phyloP scores from a whole-genome alignment of 2,113 vertebrate genomes.

The Perognathus longimembris region DNA sequence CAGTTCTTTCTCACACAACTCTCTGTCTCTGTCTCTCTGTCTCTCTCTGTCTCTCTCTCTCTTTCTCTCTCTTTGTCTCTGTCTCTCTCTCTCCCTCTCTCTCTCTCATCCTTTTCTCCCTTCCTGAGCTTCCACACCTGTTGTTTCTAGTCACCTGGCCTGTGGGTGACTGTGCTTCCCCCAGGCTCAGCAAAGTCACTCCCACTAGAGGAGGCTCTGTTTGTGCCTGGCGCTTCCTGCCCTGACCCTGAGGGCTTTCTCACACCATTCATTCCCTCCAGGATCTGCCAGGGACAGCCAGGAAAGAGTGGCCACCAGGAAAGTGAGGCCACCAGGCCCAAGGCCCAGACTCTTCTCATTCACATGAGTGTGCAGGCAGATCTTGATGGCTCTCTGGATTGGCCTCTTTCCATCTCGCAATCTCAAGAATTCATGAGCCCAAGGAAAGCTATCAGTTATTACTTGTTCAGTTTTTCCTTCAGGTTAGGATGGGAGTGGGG shows the following conservation, averaged over 20 bases:
- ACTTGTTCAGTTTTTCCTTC: background rate
- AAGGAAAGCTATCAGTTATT: background rate
- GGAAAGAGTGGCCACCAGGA: background rate
- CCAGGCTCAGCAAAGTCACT: background rate
- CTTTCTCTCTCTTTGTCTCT: background rate
- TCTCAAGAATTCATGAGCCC: background rate
- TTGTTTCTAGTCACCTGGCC: too few relatives aligned
- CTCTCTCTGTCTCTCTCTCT: background rate
- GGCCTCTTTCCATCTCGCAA: background rate
- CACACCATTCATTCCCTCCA: background rate
- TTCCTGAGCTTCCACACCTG: too few relatives aligned
- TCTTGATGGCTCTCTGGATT: background rate
- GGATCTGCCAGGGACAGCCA: background rate
- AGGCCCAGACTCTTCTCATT: too few relatives aligned
- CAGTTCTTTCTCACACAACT: background rate
- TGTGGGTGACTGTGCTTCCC: too few relatives aligned
- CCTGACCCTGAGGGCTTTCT: background rate
- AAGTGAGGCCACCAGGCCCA: background rate
- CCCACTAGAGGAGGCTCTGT: too few relatives aligned
- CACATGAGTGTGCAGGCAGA: background rate
- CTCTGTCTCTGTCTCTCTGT: background rate
- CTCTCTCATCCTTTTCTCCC: too few relatives aligned
- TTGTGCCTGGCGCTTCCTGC: background rate
- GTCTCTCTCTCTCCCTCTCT: background rate
- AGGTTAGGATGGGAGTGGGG: background rate